Conservation (phyloP, 2,888 invertebrate genomes). For the Acleris laterana region DNA sequence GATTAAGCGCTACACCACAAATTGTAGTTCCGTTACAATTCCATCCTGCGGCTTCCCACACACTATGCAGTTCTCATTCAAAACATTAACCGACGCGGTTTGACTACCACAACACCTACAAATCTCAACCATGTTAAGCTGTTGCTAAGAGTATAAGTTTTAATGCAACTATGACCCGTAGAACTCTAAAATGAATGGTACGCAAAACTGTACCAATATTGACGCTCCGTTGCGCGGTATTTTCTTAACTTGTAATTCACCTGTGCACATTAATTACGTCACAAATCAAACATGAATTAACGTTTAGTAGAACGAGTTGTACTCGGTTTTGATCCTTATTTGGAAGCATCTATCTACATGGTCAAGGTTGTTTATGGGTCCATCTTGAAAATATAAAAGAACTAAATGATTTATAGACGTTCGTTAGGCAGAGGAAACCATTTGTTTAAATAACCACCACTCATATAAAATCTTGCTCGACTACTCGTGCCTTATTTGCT, state of each 20-base stretch:
- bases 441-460: slow-evolving; percentile 24
- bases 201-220: slow-evolving; percentile 35
- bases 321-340: too few relatives aligned
- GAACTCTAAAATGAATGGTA: slow-evolving; percentile 9
- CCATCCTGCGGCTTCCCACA: slow-evolving; percentile 32
- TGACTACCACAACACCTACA: neutral
- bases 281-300: slow-evolving; percentile 26
- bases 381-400: too few relatives aligned
- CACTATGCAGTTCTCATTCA: slow-evolving; percentile 28
- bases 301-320: neutral
- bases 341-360: too few relatives aligned
- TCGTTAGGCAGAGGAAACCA: slow-evolving; percentile 19
- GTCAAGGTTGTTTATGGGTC: too few relatives aligned
- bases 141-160: slow-evolving; percentile 1
- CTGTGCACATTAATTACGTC: slow-evolving; percentile 32
- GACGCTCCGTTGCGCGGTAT: slow-evolving; percentile 24
- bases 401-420: slow-evolving; percentile 17
- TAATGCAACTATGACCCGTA: neutral
- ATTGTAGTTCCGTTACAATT: slow-evolving; percentile 24
- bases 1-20: slow-evolving; percentile 22
- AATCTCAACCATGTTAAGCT: slow-evolving; percentile 5
- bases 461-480: slow-evolving; percentile 6
- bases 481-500: slow-evolving; percentile 11
- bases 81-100: slow-evolving; percentile 23
- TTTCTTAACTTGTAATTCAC: slow-evolving; percentile 25